phyloP scores from a whole-genome alignment of 2,888 invertebrate genomes.

The Tyria jacobaeae region DNA sequence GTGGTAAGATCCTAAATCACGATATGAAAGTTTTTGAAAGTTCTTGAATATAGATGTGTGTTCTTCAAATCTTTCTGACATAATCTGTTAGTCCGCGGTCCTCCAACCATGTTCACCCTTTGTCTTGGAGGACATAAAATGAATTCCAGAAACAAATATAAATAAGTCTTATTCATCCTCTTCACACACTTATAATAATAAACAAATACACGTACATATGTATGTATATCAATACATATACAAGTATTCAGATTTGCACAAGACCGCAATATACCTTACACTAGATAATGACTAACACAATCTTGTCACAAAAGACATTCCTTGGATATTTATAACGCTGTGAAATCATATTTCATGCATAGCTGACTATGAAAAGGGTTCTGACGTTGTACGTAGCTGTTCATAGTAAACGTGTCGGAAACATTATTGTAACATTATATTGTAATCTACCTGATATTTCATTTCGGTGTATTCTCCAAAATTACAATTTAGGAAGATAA shows the following conservation, averaged over 20 bases:
- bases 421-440: background rate
- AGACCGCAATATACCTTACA: constrained; percentile 4
- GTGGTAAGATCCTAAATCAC: too few species aligned
- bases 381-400: constrained; percentile 8
- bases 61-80: too few species aligned
- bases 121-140: too few species aligned
- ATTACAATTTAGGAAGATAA: too few species aligned
- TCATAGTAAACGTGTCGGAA: background rate
- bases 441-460: background rate
- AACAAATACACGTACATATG: too few species aligned
- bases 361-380: constrained; percentile 31
- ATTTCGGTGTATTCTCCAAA: background rate
- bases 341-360: constrained; percentile 35
- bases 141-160: too few species aligned
- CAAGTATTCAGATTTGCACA: background rate
- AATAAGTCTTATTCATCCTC: too few species aligned
- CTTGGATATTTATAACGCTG: constrained; percentile 31
- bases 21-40: too few species aligned
- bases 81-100: too few species aligned
- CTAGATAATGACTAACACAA: constrained; percentile 27
- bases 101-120: too few species aligned
- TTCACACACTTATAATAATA: too few species aligned
- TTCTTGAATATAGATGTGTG: too few species aligned
- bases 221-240: background rate
- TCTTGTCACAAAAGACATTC: constrained; percentile 42